These are phyloP conservation scores for Nomia melanderi DNA, from an alignment of 1,140 invertebrate species.

Conservation along the genomic window DNA sequence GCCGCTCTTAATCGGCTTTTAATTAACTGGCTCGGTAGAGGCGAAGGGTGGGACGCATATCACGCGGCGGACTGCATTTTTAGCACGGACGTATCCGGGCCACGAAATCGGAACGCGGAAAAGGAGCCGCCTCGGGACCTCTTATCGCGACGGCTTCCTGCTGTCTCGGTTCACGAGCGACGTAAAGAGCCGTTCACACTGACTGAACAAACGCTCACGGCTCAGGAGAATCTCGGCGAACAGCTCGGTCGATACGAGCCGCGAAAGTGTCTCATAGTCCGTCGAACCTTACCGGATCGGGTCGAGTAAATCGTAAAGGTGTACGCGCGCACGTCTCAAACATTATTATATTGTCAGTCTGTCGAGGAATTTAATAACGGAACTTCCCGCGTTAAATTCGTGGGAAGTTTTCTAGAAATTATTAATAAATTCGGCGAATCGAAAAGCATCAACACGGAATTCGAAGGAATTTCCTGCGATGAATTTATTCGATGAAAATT, in stretches of 20 bases:
- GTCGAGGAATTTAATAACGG: too few relatives aligned
- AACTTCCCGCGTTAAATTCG: too few relatives aligned
- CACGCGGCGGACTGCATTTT: constrained; percentile 20
- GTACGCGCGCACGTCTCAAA: too few relatives aligned
- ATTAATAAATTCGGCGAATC: too few relatives aligned
- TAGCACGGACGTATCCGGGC: constrained; percentile 37
- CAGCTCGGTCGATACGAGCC: neutral
- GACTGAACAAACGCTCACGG: neutral
- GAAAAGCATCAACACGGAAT: too few relatives aligned
- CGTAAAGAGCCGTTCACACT: constrained; percentile 28
- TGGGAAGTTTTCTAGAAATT: too few relatives aligned
- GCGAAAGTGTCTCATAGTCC: neutral
- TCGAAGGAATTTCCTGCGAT: too few relatives aligned
- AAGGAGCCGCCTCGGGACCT: constrained; percentile 50
- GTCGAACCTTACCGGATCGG: too few relatives aligned
- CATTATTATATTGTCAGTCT: too few relatives aligned
- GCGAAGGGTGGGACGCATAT: neutral
- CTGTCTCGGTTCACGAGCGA: neutral
- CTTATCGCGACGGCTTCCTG: constrained; percentile 52
- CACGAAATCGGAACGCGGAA: constrained; percentile 56
- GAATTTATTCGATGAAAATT: too few relatives aligned
- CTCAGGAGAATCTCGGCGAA: neutral
- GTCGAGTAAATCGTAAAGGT: too few relatives aligned
- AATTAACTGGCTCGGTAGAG: constrained; percentile 34
- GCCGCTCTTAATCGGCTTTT: constrained; percentile 36